Percentiles rank a stretch among this genome's conserved stretches.
These are phyloP conservation scores for Polyommatus icarus DNA, from an alignment of 2,888 invertebrate genomes.

Conservation along the genomic window DNA sequence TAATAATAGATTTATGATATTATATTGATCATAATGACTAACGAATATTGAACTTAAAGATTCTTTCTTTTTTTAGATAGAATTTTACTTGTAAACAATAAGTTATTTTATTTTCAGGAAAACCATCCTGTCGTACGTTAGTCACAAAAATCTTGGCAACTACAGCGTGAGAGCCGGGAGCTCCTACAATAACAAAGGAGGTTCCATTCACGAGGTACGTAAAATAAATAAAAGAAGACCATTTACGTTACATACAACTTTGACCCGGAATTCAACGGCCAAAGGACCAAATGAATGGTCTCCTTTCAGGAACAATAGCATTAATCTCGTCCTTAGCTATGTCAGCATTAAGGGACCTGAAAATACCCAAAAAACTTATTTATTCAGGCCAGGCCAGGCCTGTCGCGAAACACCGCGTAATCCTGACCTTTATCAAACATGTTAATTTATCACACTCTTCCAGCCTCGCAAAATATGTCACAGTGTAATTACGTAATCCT, in stretches of 20 bases:
- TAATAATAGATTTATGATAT: too few relatives aligned
- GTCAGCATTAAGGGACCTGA: background rate
- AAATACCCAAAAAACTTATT: background rate
- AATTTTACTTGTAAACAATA: too few relatives aligned
- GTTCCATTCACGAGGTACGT: constrained; percentile 57
- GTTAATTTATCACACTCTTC: constrained; percentile 25
- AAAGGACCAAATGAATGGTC: background rate
- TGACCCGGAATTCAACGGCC: background rate
- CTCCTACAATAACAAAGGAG: constrained; percentile 68
- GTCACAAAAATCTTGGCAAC: constrained; percentile 58
- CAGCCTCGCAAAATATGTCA: constrained; percentile 17
- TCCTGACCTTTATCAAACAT: constrained; percentile 23
- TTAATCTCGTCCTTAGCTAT: background rate
- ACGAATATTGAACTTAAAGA: too few relatives aligned
- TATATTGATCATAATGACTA: too few relatives aligned
- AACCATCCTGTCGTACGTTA: constrained; percentile 61
- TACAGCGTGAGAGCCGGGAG: constrained; percentile 63
- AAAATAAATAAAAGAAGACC: background rate
- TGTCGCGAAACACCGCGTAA: constrained; percentile 7
- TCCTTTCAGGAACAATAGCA: background rate
- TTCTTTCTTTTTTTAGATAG: too few relatives aligned
- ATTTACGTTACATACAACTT: background rate
- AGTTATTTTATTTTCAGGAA: constrained; percentile 49
- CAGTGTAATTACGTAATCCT: background rate
- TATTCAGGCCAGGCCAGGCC: background rate